Base-by-base conservation (phyloP, 2,113 vertebrate species). In the Prochilodus magdalenae region DNA sequence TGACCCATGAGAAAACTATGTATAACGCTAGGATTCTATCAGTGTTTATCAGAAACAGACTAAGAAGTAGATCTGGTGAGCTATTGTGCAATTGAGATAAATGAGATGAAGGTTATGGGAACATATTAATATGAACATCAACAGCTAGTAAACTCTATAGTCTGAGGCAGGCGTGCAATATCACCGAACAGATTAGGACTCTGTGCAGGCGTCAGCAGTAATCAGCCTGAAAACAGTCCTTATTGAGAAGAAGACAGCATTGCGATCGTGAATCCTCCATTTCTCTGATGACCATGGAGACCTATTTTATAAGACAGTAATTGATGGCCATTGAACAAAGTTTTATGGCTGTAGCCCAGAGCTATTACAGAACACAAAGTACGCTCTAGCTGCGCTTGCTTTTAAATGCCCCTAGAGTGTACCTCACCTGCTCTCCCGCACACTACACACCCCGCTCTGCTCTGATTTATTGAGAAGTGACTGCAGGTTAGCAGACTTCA, bases 381-480 rank as follows among this genome's bases (percentile, higher is more conserved):
- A 77, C 87, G 88, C 85, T 83, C 86, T 83, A 84, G 62, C 77
- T 71, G 83, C 73, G 79, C 81, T 86, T 71, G 85, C 89, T 89
- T 89, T 90, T 86, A 86, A 90, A 89, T 60, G 84, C 80, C 75
- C 74, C 76, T 49, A 74, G 82, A 84, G 83, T 81, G 74, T n/a
- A 60, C 57, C 66, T 44, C 24, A 77, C 60, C 0, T 66, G 30
- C 73, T 70, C 72, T 29, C 13, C 63, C 33, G 49, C 29, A 55
- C 47, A 62, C 67, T 18, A 65, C 76, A 40, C 40, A 65, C 16
- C 14, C 22, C 44, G 36, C 36, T 77, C 0, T 13, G 36, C 36
- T 77, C 0, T 13, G 30, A 47, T 70, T 81, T 83, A 55, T 82
- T 86, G 66, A 78, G 86, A 87, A 77, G 53, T 76, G 55, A 33